Conservation (phyloP, 2,888 invertebrate genomes). For the Nebria salina region DNA sequence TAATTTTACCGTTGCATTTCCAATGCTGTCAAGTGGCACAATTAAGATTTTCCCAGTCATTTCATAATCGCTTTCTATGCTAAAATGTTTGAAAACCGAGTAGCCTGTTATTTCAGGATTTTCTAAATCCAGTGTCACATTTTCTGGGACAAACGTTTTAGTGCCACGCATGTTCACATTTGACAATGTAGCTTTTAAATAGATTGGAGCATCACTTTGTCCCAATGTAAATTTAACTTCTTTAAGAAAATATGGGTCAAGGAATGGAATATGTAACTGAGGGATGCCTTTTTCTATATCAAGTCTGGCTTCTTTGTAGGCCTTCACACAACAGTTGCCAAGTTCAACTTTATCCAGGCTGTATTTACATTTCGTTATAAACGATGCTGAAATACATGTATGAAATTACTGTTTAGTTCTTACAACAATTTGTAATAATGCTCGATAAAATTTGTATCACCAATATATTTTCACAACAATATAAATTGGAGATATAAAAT, state of each 20-base stretch:
- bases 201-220: constrained; percentile 49
- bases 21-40: constrained; percentile 75
- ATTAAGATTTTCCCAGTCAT: constrained; percentile 74
- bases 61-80: constrained; percentile 70
- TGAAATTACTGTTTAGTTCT: neutral
- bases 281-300: constrained; percentile 53
- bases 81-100: constrained; percentile 68
- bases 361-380: constrained; percentile 28
- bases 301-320: neutral
- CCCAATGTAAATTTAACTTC: constrained; percentile 53
- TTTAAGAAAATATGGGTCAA: constrained; percentile 54
- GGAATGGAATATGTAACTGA: constrained; percentile 55
- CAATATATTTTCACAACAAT: too few relatives aligned
- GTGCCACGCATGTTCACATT: constrained; percentile 52
- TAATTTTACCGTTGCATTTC: constrained; percentile 56
- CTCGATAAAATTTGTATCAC: too few relatives aligned
- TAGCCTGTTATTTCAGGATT: constrained; percentile 53
- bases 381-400: constrained; percentile 21
- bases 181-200: constrained; percentile 52
- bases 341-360: constrained; percentile 20
- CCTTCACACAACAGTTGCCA: constrained; percentile 28
- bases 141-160: constrained; percentile 50
- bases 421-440: neutral
- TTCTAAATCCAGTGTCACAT: constrained; percentile 53
- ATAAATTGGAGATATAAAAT: too few relatives aligned